Conservation (phyloP, 2,888 invertebrate species). For the Acanthosepion pharaonis region DNA sequence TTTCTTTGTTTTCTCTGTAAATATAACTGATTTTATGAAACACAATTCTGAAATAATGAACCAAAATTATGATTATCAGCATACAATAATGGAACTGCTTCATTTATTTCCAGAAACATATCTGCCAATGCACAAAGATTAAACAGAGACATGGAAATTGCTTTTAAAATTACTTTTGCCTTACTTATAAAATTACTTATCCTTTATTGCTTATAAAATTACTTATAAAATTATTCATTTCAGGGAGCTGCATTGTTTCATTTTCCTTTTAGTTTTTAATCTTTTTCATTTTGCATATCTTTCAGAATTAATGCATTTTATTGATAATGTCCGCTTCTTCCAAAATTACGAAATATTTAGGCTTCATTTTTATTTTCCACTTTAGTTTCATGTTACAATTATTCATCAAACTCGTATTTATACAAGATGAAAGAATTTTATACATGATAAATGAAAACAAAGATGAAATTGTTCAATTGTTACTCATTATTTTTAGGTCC, state of each 20-base stretch:
- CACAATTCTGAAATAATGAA: slow-evolving; percentile 33
- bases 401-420: not conserved
- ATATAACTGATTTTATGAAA: not conserved
- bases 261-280: not conserved
- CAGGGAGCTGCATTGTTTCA: not conserved
- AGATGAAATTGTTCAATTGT: not conserved
- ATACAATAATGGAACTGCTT: not conserved
- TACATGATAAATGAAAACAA: not conserved
- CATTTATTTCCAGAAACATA: slow-evolving; percentile 9
- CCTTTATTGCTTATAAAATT: not conserved
- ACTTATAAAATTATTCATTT: not conserved
- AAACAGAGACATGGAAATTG: slow-evolving; percentile 21
- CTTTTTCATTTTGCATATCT: not conserved
- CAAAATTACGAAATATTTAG: slow-evolving; percentile 4
- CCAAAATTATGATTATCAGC: not conserved
- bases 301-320: slow-evolving; percentile 15
- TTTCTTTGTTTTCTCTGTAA: not conserved
- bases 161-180: not conserved
- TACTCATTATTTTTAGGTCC: not conserved
- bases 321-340: not conserved
- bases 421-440: not conserved
- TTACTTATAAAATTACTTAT: slow-evolving; percentile 21
- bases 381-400: slow-evolving; percentile 33
- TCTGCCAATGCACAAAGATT: not conserved
- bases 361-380: not conserved